Conservation (phyloP, 2,888 invertebrate species). For the Chironomus riparius region DNA sequence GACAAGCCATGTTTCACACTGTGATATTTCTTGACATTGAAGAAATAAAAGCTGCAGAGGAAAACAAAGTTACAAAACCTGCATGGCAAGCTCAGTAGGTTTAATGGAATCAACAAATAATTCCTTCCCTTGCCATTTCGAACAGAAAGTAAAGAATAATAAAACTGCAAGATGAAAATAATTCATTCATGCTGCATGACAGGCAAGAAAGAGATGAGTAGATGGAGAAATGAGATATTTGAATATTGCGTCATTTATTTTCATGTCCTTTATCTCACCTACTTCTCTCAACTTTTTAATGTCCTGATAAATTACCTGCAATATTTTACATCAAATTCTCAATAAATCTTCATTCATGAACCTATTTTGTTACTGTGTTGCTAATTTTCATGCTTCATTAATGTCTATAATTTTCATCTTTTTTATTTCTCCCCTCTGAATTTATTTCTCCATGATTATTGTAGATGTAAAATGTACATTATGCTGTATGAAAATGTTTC, state of each 20-base stretch:
- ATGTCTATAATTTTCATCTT: background rate
- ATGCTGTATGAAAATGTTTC: too few relatives aligned
- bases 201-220: background rate
- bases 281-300: background rate
- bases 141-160: too few relatives aligned
- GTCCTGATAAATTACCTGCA: background rate
- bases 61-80: too few relatives aligned
- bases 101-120: too few relatives aligned
- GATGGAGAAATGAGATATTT: background rate
- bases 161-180: background rate
- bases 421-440: too few relatives aligned
- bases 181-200: background rate
- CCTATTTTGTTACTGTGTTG: background rate
- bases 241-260: background rate
- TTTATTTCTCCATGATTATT: too few relatives aligned
- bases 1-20: too few relatives aligned
- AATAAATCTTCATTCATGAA: background rate
- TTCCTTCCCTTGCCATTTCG: too few relatives aligned
- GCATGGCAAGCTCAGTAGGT: too few relatives aligned
- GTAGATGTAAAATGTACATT: too few relatives aligned
- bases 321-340: background rate
- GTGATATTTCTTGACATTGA: too few relatives aligned
- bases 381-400: background rate
- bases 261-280: conserved; percentile 5
- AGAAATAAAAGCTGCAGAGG: too few relatives aligned